Percentiles rank a stretch among this genome's conserved stretches.
Evolutionary conservation across 2,113 vertebrate species (phyloP).

Genomic region (Pseudorectes ferrugineus): DNA sequence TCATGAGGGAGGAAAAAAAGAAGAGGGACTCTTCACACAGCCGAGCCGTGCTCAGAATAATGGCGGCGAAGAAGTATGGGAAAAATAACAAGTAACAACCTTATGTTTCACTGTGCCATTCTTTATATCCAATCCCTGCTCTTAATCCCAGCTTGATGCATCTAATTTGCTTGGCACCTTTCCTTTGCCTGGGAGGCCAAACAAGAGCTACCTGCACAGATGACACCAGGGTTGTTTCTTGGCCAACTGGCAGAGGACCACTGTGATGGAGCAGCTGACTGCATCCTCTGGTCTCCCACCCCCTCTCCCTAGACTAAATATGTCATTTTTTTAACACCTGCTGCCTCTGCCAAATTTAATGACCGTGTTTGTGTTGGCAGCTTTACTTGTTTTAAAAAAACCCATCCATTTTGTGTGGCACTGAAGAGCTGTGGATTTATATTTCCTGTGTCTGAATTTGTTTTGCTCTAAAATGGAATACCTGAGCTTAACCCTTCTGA

Average conservation of each 20-base stretch:
- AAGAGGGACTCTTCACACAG: neutral
- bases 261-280: conserved; percentile 65
- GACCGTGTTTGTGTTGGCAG: conserved; percentile 48
- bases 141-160: conserved; percentile 46
- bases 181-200: conserved; percentile 68
- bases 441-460: neutral
- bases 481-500: neutral
- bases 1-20: neutral
- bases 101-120: conserved; percentile 41
- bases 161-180: conserved; percentile 61
- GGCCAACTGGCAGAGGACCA: conserved; percentile 66
- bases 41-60: neutral
- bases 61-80: neutral
- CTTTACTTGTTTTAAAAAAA: neutral
- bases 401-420: neutral
- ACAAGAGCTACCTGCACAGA: conserved; percentile 70
- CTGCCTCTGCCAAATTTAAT: conserved; percentile 60
- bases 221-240: conserved; percentile 69
- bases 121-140: conserved; percentile 33
- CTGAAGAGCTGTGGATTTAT: neutral
- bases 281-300: conserved; percentile 58
- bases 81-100: conserved; percentile 40
- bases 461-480: neutral
- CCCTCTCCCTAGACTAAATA: conserved; percentile 64
- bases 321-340: conserved; percentile 65